These are phyloP conservation scores for Axinella damicornis DNA, from an alignment of 37 sponge, comb jelly and placozoan species.

Conservation along the genomic window DNA sequence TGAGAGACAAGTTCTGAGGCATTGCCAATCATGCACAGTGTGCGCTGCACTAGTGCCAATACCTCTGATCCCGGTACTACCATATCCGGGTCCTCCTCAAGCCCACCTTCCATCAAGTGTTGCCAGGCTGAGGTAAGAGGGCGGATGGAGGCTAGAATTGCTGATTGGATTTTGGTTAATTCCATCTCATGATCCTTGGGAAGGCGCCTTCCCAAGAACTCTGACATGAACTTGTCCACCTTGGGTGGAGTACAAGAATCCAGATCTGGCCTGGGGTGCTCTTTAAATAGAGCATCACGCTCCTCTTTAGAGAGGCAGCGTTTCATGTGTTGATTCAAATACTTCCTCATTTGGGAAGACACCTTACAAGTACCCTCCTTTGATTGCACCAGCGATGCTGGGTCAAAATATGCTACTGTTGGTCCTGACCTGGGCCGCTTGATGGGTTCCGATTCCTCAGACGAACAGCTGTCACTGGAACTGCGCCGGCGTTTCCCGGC, in stretches of 20 bases:
- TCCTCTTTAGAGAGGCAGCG: conserved; percentile 47
- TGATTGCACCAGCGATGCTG: not conserved
- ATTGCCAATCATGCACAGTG: too few relatives aligned
- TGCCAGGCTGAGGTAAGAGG: conserved; percentile 38
- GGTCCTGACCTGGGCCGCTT: not conserved
- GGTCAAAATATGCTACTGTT: conserved; percentile 1
- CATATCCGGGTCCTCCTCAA: too few relatives aligned
- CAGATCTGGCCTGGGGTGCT: not conserved
- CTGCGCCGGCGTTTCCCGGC: not conserved
- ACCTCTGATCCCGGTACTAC: too few relatives aligned
- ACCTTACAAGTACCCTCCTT: conserved; percentile 5
- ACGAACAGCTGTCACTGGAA: not conserved
- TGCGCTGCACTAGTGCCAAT: too few relatives aligned
- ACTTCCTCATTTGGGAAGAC: not conserved
- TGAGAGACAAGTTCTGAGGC: too few relatives aligned
- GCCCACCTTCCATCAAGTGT: too few relatives aligned
- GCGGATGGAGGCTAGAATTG: not conserved
- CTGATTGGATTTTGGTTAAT: conserved; percentile 19
- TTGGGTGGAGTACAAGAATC: not conserved
- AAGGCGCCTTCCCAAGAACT: conserved; percentile 12
- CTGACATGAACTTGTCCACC: conserved; percentile 23
- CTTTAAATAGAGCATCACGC: conserved; percentile 31
- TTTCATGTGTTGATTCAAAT: conserved; percentile 35
- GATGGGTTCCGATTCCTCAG: not conserved
- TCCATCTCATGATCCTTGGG: conserved; percentile 24